Base-by-base conservation (phyloP, 2,797 vertebrate genomes). In the Takifugu ocellatus region DNA sequence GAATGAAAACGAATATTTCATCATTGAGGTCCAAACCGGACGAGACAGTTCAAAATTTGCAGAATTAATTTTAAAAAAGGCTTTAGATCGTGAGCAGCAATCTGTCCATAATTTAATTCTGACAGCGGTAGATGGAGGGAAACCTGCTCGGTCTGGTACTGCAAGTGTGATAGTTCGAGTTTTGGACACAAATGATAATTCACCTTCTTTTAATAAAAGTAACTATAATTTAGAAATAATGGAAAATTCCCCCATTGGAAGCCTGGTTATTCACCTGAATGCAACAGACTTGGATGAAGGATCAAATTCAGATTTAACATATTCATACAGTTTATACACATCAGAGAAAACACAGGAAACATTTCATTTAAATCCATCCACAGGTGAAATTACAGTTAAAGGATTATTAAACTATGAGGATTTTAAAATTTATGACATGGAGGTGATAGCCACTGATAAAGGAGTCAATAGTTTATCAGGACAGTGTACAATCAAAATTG, bases 401-500 rank as follows among this genome's bases (percentile, higher is more conserved):
- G 90, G 87, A 44, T 78, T 88, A 54, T 77, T 93, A 21, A 92
- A 93, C 72, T 93, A 90, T 72, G 92, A 94, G 59, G 86, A 93
- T 66, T 79, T 90, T 10, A 89, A 79, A 10, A 84, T 90, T 47
- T 91, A 90, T 79, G 88, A 93, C 58, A 87, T 92, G 74, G 84
- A 91, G 27, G 74, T 92, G 16, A 83, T 90, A 25, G 90, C 90
- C 2, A 83, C 68, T 2, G 92, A 93, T 56, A 91, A 90, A 43
- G 85, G 87, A 1, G 51, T 4, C 2, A 87, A 69, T 9, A 62
- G 84, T 0, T 84, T 93, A 45, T 81, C 85, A 43, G 82, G 87
- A 7, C 85, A 83, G 51, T 73, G 86, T 45, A 21, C 49, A n/a
- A 17, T 51, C 29, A 51, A 51, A 51, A 51, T 51, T 7, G 26